Conservation (phyloP, 2,113 vertebrate genomes). For the Oncorhynchus nerka region DNA sequence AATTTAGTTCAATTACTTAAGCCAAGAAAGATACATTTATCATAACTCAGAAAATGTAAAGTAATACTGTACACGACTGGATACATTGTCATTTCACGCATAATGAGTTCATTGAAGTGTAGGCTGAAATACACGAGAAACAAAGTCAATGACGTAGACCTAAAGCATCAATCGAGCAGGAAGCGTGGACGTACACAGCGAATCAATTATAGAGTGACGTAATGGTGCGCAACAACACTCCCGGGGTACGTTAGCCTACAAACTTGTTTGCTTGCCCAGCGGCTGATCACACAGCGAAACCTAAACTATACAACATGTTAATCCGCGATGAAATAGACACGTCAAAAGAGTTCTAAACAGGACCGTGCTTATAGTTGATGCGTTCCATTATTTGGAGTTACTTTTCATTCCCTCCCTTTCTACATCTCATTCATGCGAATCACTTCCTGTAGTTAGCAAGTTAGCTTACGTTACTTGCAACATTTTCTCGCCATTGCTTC, state of each 20-base stretch:
- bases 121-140: background rate
- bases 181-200: constrained; percentile 6
- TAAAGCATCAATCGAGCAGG: background rate
- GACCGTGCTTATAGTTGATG: too few species aligned
- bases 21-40: too few species aligned
- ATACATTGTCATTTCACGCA: background rate
- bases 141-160: background rate
- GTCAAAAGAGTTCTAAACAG: background rate
- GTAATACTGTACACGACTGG: background rate
- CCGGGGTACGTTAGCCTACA: background rate
- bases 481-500: background rate
- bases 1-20: too few species aligned
- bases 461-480: constrained; percentile 17
- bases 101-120: background rate
- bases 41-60: background rate
- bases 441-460: constrained; percentile 67
- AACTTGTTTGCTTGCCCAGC: constrained; percentile 34
- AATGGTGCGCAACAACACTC: constrained; percentile 31
- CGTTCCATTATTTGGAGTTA: background rate
- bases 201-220: constrained; percentile 54
- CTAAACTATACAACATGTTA: background rate
- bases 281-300: constrained; percentile 50
- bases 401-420: constrained; percentile 6
- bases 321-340: background rate
- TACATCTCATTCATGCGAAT: constrained; percentile 61